These are phyloP conservation scores for Cephus pygmeus DNA, from an alignment of 2,888 invertebrate species.

Conservation along the genomic window DNA sequence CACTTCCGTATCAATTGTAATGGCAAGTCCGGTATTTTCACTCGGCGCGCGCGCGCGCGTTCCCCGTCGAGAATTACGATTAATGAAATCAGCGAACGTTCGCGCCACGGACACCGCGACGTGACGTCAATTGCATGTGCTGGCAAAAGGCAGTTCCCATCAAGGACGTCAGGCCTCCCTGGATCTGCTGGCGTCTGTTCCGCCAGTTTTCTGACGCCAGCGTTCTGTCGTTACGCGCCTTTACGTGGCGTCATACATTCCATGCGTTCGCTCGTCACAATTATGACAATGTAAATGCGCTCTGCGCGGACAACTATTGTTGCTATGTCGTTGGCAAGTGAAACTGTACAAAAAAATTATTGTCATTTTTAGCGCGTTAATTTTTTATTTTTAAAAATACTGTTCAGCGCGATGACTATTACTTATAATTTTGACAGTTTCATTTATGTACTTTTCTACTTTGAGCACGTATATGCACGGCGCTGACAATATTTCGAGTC, in stretches of 20 bases:
- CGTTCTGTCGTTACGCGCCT: not conserved
- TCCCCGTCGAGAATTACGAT: slow-evolving; percentile 34
- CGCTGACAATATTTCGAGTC: not conserved
- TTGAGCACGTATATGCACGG: not conserved
- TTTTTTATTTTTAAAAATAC: not conserved
- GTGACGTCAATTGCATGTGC: slow-evolving; percentile 44
- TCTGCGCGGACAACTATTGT: not conserved
- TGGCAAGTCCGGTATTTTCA: slow-evolving; percentile 29
- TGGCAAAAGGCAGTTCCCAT: slow-evolving; percentile 41
- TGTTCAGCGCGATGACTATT: accelerated
- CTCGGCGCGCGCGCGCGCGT: slow-evolving; percentile 24
- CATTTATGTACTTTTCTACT: not conserved
- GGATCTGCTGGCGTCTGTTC: slow-evolving; percentile 25
- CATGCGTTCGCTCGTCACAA: not conserved
- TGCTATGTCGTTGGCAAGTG: not conserved
- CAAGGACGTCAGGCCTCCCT: slow-evolving; percentile 37
- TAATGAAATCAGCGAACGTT: slow-evolving; percentile 39
- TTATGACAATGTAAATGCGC: not conserved
- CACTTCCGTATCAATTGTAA: not conserved
- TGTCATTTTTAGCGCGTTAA: not conserved
- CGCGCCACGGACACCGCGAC: slow-evolving; percentile 23
- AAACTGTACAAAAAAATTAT: not conserved
- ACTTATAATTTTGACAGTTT: not conserved
- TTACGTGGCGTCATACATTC: not conserved
- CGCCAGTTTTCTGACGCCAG: slow-evolving; percentile 21